phyloP scores from a whole-genome alignment of 2,797 vertebrate genomes.

The Molossus alvarezi region DNA sequence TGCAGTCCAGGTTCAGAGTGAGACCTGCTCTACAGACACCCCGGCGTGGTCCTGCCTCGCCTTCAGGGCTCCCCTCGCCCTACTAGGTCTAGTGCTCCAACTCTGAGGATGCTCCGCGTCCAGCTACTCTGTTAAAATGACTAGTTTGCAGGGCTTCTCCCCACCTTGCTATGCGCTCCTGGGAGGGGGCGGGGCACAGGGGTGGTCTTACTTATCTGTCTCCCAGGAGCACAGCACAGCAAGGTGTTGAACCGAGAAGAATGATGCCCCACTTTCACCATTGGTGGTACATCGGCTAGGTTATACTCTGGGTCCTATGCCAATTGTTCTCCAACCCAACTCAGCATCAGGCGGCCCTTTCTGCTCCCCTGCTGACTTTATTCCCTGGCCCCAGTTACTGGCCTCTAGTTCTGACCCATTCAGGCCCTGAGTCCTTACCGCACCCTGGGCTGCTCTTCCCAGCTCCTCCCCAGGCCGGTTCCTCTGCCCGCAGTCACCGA shows the following conservation, averaged over 20 bases:
- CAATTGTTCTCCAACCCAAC: background rate
- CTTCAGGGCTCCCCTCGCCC: too few species aligned
- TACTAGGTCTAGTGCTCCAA: rapidly evolving
- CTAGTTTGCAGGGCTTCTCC: background rate
- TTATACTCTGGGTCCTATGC: background rate
- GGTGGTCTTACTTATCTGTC: background rate
- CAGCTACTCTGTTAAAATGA: background rate
- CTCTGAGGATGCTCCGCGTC: background rate
- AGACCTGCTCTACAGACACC: background rate
- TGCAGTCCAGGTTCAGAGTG: background rate
- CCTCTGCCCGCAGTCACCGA: background rate
- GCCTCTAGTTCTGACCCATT: background rate
- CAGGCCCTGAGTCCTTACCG: background rate
- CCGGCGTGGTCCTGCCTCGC: background rate
- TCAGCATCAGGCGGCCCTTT: background rate
- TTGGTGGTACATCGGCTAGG: background rate
- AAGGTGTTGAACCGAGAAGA: background rate
- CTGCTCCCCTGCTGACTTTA: background rate
- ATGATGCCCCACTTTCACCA: background rate
- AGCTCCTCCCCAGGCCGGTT: background rate
- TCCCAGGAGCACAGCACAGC: background rate
- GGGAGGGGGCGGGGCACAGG: background rate
- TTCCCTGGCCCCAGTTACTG: background rate
- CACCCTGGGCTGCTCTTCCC: background rate
- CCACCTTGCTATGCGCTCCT: background rate